Percentiles rank a stretch among this genome's conserved stretches.
Evolutionary conservation across 2,113 vertebrate species (phyloP).

Genomic region (Poeciliopsis occidentalis): DNA sequence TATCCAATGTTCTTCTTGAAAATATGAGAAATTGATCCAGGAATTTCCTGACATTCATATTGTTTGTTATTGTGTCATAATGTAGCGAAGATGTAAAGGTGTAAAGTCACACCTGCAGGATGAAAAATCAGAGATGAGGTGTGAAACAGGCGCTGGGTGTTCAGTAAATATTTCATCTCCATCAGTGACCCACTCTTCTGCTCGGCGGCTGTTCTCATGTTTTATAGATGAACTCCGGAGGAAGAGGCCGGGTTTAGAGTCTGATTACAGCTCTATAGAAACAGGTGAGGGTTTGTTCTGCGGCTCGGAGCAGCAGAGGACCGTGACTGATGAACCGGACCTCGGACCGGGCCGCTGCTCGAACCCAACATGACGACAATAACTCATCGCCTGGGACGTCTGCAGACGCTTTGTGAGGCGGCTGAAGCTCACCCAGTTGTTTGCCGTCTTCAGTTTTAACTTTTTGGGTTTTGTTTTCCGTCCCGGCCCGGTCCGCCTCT

Average conservation of each 20-base stretch:
- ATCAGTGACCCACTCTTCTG: constrained; percentile 11
- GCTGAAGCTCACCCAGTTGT: not conserved
- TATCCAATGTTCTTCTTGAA: no score
- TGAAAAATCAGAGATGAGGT: not conserved
- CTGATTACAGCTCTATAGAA: constrained; percentile 34
- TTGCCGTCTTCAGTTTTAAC: not conserved
- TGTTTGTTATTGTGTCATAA: no score
- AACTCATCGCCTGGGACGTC: constrained; percentile 21
- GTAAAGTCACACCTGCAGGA: no score
- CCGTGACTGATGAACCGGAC: constrained; percentile 25
- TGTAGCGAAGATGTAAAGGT: not conserved
- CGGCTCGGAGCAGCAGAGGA: constrained; percentile 30
- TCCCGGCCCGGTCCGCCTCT: not conserved
- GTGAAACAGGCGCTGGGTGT: constrained; percentile 1
- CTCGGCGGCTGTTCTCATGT: not conserved
- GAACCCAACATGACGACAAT: constrained; percentile 14
- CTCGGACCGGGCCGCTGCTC: constrained; percentile 8
- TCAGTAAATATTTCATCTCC: constrained; percentile 37
- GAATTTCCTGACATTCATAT: no score
- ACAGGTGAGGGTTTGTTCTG: constrained; percentile 12
- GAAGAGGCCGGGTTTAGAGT: not conserved
- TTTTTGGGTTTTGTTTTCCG: no score
- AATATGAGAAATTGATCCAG: no score
- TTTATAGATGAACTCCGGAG: not conserved
- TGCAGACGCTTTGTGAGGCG: constrained; percentile 3